These are phyloP conservation scores for Brienomyrus brachyistius DNA, from an alignment of 2,113 vertebrate genomes.

Conservation along the genomic window DNA sequence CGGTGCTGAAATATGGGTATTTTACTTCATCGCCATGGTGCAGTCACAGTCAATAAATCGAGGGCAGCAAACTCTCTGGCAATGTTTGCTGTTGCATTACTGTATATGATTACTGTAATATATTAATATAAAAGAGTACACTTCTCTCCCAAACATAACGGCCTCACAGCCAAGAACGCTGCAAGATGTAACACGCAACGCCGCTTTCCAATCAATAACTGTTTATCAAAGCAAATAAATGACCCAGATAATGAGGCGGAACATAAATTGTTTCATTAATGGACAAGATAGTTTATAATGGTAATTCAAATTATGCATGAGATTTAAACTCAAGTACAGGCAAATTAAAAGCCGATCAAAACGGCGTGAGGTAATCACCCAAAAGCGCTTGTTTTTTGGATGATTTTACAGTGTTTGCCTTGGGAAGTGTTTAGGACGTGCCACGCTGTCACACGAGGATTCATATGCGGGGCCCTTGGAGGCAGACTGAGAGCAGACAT, in stretches of 20 bases:
- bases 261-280: conserved; percentile 14
- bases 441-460: neutral
- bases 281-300: conserved; percentile 3
- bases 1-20: neutral
- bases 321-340: neutral
- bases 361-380: neutral
- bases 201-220: neutral
- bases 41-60: neutral
- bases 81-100: neutral
- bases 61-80: neutral
- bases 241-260: neutral
- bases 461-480: neutral
- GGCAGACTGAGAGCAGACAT: neutral
- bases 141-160: neutral
- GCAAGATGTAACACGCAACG: neutral
- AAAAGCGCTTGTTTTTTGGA: neutral
- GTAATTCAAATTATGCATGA: conserved; percentile 2
- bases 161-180: neutral
- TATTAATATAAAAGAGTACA: neutral
- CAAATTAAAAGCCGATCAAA: neutral
- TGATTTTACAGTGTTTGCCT: neutral
- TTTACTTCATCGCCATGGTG: neutral
- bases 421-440: neutral
- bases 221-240: neutral
- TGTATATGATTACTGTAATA: neutral